Conservation (phyloP, 1,140 invertebrate species). For the Drosophila pseudoananassae region DNA sequence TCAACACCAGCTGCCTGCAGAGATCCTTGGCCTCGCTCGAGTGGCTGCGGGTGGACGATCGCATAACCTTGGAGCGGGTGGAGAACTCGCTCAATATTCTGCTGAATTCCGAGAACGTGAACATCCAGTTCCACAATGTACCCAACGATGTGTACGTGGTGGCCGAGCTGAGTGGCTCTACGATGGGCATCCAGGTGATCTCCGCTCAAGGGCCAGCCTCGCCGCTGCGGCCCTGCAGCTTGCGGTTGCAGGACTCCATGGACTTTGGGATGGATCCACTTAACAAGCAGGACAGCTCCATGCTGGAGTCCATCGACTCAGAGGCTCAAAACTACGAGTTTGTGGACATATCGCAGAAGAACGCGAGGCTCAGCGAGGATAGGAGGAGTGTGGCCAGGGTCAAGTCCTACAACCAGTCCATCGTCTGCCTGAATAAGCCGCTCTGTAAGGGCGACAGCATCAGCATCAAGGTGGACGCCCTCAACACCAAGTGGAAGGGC, state of each 20-base stretch:
- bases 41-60: conserved; percentile 91
- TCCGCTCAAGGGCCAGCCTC: conserved; percentile 85
- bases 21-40: conserved; percentile 91
- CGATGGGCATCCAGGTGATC: conserved; percentile 87
- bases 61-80: conserved; percentile 88
- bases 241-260: conserved; percentile 87
- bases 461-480: conserved; percentile 88
- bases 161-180: conserved; percentile 89
- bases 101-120: conserved; percentile 93
- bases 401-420: conserved; percentile 78
- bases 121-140: conserved; percentile 91
- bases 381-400: conserved; percentile 61
- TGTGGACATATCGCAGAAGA: conserved; percentile 89
- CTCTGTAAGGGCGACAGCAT: conserved; percentile 82
- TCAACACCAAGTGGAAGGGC: conserved; percentile 91
- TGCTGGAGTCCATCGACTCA: conserved; percentile 82
- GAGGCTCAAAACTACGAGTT: conserved; percentile 86
- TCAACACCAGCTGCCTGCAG: conserved; percentile 86
- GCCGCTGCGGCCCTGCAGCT: conserved; percentile 85
- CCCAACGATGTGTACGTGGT: conserved; percentile 86
- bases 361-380: conserved; percentile 87
- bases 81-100: conserved; percentile 87
- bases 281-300: conserved; percentile 84
- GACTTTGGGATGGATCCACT: conserved; percentile 87
- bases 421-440: conserved; percentile 78